Percentiles rank a stretch among this genome's conserved stretches.
phyloP scores from a whole-genome alignment of 2,888 invertebrate genomes.

The Tolmerus cingulatus region DNA sequence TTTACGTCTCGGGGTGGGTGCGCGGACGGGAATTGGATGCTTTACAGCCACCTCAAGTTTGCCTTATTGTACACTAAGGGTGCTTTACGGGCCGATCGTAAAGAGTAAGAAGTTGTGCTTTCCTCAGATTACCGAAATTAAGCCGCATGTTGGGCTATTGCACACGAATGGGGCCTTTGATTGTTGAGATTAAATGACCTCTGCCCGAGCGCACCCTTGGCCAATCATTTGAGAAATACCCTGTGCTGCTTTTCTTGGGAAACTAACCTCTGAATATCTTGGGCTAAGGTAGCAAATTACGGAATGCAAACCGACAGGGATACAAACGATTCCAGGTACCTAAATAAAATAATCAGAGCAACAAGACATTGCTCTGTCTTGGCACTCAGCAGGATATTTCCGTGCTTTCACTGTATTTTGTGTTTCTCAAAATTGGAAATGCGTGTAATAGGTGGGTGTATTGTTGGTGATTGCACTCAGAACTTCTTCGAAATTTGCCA shows the following conservation, averaged over 20 bases:
- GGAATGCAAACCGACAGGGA: background rate
- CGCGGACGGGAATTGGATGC: background rate
- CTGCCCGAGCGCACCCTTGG: background rate
- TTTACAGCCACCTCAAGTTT: conserved; percentile 25
- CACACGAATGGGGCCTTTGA: background rate
- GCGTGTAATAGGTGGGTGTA: background rate
- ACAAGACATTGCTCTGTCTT: background rate
- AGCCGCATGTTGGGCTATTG: conserved; percentile 29
- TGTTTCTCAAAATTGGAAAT: background rate
- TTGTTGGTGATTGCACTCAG: background rate
- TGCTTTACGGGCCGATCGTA: conserved; percentile 21
- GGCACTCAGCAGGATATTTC: background rate
- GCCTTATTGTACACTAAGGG: conserved; percentile 24
- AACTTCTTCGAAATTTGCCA: background rate
- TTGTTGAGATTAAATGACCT: conserved; percentile 2
- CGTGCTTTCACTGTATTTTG: background rate
- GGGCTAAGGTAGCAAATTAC: background rate
- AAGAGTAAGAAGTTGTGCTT: conserved; percentile 39
- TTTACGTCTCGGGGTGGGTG: background rate
- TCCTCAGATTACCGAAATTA: conserved; percentile 29
- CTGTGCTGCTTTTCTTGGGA: too few relatives aligned
- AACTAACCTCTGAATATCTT: background rate
- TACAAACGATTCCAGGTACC: background rate
- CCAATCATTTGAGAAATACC: too few relatives aligned
- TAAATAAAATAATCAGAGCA: background rate